Base-by-base conservation (phyloP, 2,113 vertebrate species). In the Amphilophus citrinellus region DNA sequence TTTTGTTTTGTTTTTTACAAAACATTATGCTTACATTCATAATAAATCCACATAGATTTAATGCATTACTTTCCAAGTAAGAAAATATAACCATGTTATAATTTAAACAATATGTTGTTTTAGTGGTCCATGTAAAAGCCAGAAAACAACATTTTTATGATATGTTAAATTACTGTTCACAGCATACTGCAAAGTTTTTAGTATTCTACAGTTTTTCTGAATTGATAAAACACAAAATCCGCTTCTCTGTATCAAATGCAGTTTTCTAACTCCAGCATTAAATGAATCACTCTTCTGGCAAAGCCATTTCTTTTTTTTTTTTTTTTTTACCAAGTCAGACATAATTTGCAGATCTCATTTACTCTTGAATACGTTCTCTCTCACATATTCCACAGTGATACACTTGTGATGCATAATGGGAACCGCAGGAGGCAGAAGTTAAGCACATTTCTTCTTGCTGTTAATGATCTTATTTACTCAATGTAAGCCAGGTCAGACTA, bases 51-150 rank as follows among this genome's bases (percentile, higher is more conserved):
- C 85, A 81, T 63, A 71, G 79, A 92, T 91, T 90, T 65, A 91
- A 94, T 88, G 85, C 81, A 30, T 88, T 79, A 83, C 85, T 84
- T 90, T 87, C 73, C 82, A 86, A 88, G 90, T 95, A 96, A 94
- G 91, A 95, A 95, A 95, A 96, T 96, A 96, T 92, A 94, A 91
- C 75, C 80, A 90, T 88, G 91, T 92, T 66, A 76, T 84, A 92
- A 57, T 78, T 90, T 87, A 91, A 94, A 91, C 82, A 76, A 88
- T 86, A 86, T 89, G 81, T 91, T 87, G 62, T 91, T 92, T 92
- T 84, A 77, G 90, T 91, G 87, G 87, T 87, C 82, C 77, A 93
- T 86, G 89, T 90, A 79, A 92, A 88, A 91, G 82, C 80, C 90
- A 89, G 73, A 94, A 90, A 92, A 90, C 88, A 92, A 89, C 91